Conservation (phyloP, 2,888 invertebrate species). For the Euzophera pinguis region DNA sequence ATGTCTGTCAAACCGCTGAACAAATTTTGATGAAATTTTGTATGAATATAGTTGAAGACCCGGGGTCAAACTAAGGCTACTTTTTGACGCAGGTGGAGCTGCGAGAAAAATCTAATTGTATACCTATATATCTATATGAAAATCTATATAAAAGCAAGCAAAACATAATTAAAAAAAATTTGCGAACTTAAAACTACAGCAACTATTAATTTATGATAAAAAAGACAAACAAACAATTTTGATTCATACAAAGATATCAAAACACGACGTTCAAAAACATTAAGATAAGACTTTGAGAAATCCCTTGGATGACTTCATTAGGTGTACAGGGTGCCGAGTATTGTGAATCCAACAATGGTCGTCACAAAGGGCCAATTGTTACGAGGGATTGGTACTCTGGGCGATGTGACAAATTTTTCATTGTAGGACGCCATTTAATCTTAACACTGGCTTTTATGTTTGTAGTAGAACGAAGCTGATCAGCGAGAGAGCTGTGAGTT, state of each 20-base stretch:
- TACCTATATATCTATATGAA: no score
- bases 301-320: background rate
- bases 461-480: background rate
- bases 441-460: background rate
- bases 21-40: no score
- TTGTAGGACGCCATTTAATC: background rate
- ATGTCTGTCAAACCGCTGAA: no score
- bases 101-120: no score
- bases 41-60: no score
- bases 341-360: background rate
- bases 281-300: background rate
- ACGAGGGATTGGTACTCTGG: background rate
- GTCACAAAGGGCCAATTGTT: background rate
- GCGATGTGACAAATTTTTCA: background rate
- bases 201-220: background rate
- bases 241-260: background rate
- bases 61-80: no score
- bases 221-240: background rate
- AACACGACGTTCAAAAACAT: background rate
- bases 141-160: no score
- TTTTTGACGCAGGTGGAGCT: no score
- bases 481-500: no score
- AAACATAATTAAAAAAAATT: no score
- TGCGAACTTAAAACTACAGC: no score
- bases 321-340: background rate